Conservation (phyloP, 2,797 vertebrate genomes). For the Lacerta agilis region DNA sequence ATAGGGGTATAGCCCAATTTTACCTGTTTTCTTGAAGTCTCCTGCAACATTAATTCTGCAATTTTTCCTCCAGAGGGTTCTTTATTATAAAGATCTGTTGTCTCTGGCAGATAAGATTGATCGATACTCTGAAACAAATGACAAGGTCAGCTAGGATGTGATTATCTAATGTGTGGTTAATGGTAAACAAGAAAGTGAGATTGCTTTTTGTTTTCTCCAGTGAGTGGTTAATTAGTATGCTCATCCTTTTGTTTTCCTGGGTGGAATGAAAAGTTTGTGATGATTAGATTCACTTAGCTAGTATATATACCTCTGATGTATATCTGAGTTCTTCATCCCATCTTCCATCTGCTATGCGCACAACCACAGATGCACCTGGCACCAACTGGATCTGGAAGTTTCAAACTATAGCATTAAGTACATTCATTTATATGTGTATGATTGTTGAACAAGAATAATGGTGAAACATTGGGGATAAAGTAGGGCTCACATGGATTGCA, state of each 20-base stretch:
- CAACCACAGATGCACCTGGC: conserved; percentile 49
- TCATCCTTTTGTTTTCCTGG: background rate
- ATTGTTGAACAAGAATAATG: background rate
- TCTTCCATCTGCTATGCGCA: conserved; percentile 58
- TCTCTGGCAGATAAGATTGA: conserved; percentile 43
- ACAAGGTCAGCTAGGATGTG: background rate
- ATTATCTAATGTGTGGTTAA: background rate
- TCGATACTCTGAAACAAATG: conserved; percentile 38
- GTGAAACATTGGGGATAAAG: background rate
- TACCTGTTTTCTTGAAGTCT: conserved; percentile 19
- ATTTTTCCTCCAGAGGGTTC: conserved; percentile 23
- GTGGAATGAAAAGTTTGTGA: background rate
- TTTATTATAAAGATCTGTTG: conserved; percentile 31
- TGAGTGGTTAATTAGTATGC: background rate
- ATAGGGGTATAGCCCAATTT: background rate
- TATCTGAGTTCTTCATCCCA: conserved; percentile 45
- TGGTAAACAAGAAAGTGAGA: background rate
- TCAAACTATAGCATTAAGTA: background rate
- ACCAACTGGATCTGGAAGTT: conserved; percentile 48
- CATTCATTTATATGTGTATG: no score
- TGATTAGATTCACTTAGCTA: background rate
- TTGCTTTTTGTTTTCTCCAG: background rate
- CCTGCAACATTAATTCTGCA: conserved; percentile 38
- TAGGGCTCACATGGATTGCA: no score
- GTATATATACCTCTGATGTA: conserved; percentile 18